These are phyloP conservation scores for Catocala sponsa DNA, from an alignment of 2,888 invertebrate species.

Conservation along the genomic window DNA sequence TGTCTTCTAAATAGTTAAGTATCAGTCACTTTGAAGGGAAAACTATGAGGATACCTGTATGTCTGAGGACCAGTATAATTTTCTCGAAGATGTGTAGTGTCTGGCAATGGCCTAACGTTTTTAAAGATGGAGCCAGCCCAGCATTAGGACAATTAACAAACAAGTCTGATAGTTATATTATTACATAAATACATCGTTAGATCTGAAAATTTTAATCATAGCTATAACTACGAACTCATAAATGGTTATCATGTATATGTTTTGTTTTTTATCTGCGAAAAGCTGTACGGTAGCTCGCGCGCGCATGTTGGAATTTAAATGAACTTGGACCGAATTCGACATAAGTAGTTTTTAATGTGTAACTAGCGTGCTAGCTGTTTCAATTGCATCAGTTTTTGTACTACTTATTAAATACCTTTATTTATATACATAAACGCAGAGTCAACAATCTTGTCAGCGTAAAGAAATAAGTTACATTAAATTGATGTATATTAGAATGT, in stretches of 20 bases:
- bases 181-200: background rate
- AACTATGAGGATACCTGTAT: no score
- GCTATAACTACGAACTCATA: background rate
- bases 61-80: no score
- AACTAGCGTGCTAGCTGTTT: constrained; percentile 54
- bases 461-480: constrained; percentile 5
- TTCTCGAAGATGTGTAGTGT: no score
- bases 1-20: no score
- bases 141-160: no score
- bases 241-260: constrained; percentile 22
- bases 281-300: constrained; percentile 27
- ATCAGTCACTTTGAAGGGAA: no score
- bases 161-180: no score
- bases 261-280: constrained; percentile 31
- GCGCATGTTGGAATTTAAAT: constrained; percentile 52
- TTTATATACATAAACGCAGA: constrained; percentile 13
- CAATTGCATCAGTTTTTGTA: constrained; percentile 38
- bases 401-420: constrained; percentile 15
- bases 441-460: constrained; percentile 37
- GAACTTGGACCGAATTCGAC: constrained; percentile 76
- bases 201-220: background rate
- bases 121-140: no score
- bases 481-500: background rate
- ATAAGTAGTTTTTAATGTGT: constrained; percentile 69
- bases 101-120: no score